Evolutionary conservation across 2,888 invertebrate species (phyloP).

Genomic region (Melipona beecheii): DNA sequence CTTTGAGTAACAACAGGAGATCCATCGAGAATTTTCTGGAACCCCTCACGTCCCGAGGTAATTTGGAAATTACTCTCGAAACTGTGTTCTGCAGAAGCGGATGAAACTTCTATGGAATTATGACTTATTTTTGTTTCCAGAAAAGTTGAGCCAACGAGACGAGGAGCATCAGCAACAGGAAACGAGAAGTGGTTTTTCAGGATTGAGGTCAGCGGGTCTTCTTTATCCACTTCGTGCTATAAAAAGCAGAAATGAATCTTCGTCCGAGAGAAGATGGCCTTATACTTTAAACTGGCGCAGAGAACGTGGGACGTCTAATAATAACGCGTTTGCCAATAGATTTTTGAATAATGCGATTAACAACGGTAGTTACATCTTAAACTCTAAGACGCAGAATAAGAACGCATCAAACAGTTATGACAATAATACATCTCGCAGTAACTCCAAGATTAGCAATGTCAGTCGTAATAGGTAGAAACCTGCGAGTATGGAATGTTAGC

Average conservation of each 20-base stretch:
- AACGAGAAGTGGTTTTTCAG: conserved; percentile 21
- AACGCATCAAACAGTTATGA: background rate
- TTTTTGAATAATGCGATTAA: background rate
- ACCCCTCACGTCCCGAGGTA: conserved; percentile 22
- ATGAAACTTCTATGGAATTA: background rate
- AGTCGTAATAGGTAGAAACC: background rate
- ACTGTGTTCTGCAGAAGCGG: background rate
- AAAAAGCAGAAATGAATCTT: background rate
- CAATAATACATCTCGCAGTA: background rate
- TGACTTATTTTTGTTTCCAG: background rate
- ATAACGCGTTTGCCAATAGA: background rate
- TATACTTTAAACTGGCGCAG: conserved; percentile 30
- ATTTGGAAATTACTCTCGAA: conserved; percentile 2
- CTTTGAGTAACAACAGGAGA: conserved; percentile 69
- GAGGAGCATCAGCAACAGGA: conserved; percentile 42
- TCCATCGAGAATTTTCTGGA: conserved; percentile 72
- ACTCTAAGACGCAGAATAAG: background rate
- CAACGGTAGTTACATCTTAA: background rate
- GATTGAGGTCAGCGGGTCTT: background rate
- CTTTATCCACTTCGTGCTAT: background rate
- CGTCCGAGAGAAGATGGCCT: conserved; percentile 23
- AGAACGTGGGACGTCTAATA: background rate
- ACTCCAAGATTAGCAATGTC: background rate
- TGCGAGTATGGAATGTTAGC: conserved; percentile 33
- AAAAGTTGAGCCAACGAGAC: background rate